Conservation (phyloP, 1,140 invertebrate genomes). For the Stegodyphus mimosarum region DNA sequence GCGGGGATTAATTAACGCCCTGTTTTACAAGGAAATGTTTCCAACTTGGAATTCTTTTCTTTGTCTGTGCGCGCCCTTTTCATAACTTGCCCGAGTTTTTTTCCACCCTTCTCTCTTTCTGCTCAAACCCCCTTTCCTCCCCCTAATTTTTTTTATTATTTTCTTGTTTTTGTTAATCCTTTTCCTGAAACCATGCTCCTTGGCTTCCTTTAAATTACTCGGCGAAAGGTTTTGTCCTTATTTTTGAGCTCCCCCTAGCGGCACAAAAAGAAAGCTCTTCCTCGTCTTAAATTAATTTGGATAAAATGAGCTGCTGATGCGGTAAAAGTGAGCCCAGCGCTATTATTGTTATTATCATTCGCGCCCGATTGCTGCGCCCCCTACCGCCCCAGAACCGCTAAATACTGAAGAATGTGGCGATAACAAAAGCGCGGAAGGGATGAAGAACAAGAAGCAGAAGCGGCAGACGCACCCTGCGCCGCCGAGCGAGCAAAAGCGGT, state of each 20-base stretch:
- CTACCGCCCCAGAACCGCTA: constrained; percentile 39
- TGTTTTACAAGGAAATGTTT: constrained; percentile 60
- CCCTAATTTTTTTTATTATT: background rate
- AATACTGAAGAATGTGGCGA: constrained; percentile 56
- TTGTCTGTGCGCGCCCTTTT: constrained; percentile 57
- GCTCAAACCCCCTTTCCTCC: background rate
- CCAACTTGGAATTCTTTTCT: constrained; percentile 59
- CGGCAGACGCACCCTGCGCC: constrained; percentile 41
- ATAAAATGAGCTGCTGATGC: constrained; percentile 56
- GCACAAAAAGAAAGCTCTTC: constrained; percentile 28
- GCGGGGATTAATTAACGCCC: constrained; percentile 58
- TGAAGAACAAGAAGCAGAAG: constrained; percentile 33
- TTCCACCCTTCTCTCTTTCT: background rate
- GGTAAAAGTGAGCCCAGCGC: constrained; percentile 42
- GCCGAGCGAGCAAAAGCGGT: constrained; percentile 49
- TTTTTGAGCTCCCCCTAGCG: constrained; percentile 50
- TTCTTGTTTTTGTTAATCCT: constrained; percentile 54
- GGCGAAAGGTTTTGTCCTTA: constrained; percentile 53
- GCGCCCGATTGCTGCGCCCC: constrained; percentile 39
- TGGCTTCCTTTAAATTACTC: constrained; percentile 57
- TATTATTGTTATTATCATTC: constrained; percentile 58
- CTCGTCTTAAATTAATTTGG: constrained; percentile 56
- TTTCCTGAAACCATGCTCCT: constrained; percentile 54
- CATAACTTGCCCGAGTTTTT: constrained; percentile 40
- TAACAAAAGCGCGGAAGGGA: constrained; percentile 51